Conservation (phyloP, 2,113 vertebrate species). For the Cyprinodon tularosa region DNA sequence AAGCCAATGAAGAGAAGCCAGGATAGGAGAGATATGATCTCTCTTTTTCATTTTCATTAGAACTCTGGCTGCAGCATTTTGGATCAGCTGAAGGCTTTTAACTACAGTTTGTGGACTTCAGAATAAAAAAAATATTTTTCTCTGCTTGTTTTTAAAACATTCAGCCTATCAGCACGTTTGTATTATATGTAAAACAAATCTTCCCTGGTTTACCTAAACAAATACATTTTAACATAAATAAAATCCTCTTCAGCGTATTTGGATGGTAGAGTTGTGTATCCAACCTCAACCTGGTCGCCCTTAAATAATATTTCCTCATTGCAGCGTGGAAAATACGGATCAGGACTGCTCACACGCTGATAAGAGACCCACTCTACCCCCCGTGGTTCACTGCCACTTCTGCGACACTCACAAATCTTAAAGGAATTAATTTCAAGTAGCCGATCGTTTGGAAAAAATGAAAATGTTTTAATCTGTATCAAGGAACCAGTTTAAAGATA, state of each 20-base stretch:
- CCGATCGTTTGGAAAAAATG: constrained; percentile 30
- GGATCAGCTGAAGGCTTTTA: too few relatives aligned
- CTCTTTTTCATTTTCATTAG: too few relatives aligned
- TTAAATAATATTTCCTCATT: constrained; percentile 45
- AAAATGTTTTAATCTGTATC: constrained; percentile 4
- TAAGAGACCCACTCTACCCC: constrained; percentile 56
- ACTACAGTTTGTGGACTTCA: too few relatives aligned
- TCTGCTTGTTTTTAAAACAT: background rate
- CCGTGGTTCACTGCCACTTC: constrained; percentile 35
- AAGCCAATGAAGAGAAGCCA: too few relatives aligned
- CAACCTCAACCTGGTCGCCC: constrained; percentile 27
- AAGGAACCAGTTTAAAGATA: background rate
- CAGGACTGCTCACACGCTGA: constrained; percentile 69
- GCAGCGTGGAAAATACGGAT: constrained; percentile 68
- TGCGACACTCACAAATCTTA: constrained; percentile 17
- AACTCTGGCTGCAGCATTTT: too few relatives aligned
- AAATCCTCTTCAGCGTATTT: background rate
- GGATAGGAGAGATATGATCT: too few relatives aligned
- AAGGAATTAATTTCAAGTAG: constrained; percentile 44
- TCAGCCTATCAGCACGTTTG: too few relatives aligned
- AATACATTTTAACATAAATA: background rate
- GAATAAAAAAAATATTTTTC: too few relatives aligned
- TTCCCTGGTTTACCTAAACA: too few relatives aligned
- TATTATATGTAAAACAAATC: too few relatives aligned
- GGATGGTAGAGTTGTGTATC: constrained; percentile 21